Percentiles rank a stretch among this genome's conserved stretches.
Evolutionary conservation across 1,140 invertebrate species (phyloP).

Genomic region (Hesperophylax magnus): DNA sequence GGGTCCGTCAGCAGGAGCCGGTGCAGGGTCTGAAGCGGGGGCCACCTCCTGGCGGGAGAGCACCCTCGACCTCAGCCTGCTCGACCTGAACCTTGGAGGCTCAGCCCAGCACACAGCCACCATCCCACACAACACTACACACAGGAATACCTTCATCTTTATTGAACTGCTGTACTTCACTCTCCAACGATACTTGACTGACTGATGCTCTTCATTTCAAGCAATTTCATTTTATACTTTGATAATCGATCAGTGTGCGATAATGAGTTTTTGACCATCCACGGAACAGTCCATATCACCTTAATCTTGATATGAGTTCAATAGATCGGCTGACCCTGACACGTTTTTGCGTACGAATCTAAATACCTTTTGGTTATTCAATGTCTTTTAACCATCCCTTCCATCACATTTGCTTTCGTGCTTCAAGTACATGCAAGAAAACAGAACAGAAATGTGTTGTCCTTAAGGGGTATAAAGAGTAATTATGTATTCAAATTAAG

Average conservation of each 20-base stretch:
- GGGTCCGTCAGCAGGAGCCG: conserved; percentile 56
- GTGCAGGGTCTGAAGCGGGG: conserved; percentile 44
- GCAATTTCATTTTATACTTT: conserved; percentile 44
- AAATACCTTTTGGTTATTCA: too few species aligned
- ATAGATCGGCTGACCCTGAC: background rate
- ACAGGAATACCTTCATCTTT: conserved; percentile 10
- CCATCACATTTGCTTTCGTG: too few species aligned
- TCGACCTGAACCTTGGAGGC: conserved; percentile 20
- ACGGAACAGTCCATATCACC: too few species aligned
- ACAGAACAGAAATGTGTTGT: too few species aligned
- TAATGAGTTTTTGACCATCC: too few species aligned
- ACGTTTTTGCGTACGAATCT: background rate
- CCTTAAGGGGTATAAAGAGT: too few species aligned
- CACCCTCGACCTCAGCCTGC: conserved; percentile 10
- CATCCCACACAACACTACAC: conserved; percentile 1
- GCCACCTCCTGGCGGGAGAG: conserved; percentile 6
- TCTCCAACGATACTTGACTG: conserved; percentile 2
- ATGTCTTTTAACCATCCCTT: too few species aligned
- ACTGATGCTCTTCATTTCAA: conserved; percentile 29
- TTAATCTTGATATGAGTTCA: too few species aligned
- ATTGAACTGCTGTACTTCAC: background rate
- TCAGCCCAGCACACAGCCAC: conserved; percentile 23
- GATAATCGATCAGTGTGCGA: background rate
- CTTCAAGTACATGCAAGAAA: too few species aligned
- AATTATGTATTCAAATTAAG: too few species aligned